Conservation (phyloP, 2,113 vertebrate species). For the Apteryx owenii region DNA sequence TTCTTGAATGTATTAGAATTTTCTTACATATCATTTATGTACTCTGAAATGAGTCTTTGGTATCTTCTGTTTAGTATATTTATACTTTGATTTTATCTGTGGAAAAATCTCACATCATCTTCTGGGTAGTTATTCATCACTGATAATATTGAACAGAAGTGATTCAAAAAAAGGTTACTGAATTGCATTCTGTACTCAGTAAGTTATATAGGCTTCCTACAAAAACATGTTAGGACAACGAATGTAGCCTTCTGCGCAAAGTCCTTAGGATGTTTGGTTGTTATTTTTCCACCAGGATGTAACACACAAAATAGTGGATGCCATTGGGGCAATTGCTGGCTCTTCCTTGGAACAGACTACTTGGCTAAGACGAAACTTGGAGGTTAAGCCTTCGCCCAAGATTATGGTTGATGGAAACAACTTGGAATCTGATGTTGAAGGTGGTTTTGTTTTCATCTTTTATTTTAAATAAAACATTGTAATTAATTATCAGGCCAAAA, state of each 20-base stretch:
- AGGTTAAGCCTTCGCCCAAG: constrained; percentile 97
- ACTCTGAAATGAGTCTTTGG: neutral
- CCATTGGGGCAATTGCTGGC: constrained; percentile 93
- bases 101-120: neutral
- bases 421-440: constrained; percentile 94
- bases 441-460: constrained; percentile 63
- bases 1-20: neutral
- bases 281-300: constrained; percentile 84
- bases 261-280: neutral
- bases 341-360: constrained; percentile 98
- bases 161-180: neutral
- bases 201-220: neutral
- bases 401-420: constrained; percentile 92
- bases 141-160: neutral
- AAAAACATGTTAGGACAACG: neutral
- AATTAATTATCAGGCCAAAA: neutral
- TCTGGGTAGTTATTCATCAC: neutral
- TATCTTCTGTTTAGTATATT: neutral
- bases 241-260: neutral
- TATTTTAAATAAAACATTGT: neutral
- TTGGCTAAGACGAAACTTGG: constrained; percentile 95
- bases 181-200: neutral
- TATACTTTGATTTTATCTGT: neutral
- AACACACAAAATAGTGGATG: constrained; percentile 97
- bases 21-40: neutral